phyloP scores from a whole-genome alignment of 2,888 invertebrate species.

The Pseudococcus longispinus region DNA sequence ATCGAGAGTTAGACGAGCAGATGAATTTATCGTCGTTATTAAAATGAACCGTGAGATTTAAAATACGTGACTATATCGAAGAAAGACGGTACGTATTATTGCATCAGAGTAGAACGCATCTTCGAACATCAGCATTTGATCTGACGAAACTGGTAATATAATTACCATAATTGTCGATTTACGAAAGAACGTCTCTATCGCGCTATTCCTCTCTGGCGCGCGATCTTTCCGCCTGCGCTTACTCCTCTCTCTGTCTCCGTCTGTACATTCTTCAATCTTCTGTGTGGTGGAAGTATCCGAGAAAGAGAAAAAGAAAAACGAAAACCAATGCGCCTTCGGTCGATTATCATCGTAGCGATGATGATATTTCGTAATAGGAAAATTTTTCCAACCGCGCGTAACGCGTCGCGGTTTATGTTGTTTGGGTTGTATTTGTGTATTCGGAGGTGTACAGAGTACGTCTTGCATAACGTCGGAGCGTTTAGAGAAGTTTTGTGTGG shows the following conservation, averaged over 20 bases:
- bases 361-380: conserved; percentile 19
- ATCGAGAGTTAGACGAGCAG: background rate
- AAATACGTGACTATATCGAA: conserved; percentile 50
- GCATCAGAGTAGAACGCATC: conserved; percentile 26
- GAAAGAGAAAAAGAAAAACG: background rate
- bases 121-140: conserved; percentile 28
- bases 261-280: background rate
- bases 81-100: conserved; percentile 1
- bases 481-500: background rate
- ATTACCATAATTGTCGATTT: conserved; percentile 40
- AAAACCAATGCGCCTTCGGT: conserved; percentile 27
- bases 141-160: conserved; percentile 42
- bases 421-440: background rate
- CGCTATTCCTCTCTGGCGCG: background rate
- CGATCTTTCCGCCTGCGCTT: background rate
- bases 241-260: background rate
- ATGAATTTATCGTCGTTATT: conserved; percentile 38
- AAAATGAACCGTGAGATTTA: conserved; percentile 49
- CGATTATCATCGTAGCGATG: conserved; percentile 1
- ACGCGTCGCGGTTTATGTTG: background rate
- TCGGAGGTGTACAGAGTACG: background rate
- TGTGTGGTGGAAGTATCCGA: background rate
- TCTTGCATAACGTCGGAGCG: background rate
- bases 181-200: conserved; percentile 20
- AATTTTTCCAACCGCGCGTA: conserved; percentile 25